Evolutionary conservation across 2,888 invertebrate genomes (phyloP).

Genomic region (Pyralis farinalis): DNA sequence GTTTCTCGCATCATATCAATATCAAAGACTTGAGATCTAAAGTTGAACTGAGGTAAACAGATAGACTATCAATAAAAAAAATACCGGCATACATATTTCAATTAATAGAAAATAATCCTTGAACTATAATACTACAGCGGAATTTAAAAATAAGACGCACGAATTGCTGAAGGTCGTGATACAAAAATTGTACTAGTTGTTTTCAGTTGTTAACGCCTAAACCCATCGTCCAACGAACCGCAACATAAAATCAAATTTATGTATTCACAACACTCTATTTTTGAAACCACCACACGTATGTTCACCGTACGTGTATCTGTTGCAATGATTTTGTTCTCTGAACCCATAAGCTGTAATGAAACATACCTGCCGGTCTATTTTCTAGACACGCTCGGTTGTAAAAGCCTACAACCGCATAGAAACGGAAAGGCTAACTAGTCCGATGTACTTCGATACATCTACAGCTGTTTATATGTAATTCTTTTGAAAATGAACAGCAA

Average conservation of each 20-base stretch:
- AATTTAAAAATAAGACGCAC: background rate
- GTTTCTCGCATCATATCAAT: no score
- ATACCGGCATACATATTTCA: no score
- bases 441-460: slow-evolving; percentile 22
- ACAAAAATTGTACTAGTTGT: background rate
- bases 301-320: background rate
- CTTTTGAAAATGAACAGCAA: slow-evolving; percentile 33
- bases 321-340: background rate
- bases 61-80: no score
- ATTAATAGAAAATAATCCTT: no score
- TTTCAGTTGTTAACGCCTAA: background rate
- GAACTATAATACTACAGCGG: no score
- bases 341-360: slow-evolving; percentile 6
- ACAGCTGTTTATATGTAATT: slow-evolving; percentile 26
- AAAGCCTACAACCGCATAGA: slow-evolving; percentile 14
- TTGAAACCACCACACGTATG: slow-evolving; percentile 17
- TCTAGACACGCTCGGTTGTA: slow-evolving; percentile 4
- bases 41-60: no score
- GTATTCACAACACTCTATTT: slow-evolving; percentile 26
- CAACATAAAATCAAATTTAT: slow-evolving; percentile 23
- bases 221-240: background rate
- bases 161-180: background rate
- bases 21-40: no score
- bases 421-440: slow-evolving; percentile 27
- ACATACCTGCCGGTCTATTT: slow-evolving; percentile 2